A percentile compares a stretch with the other conserved stretches of the same genome.
phyloP scores from a whole-genome alignment of 1,140 invertebrate genomes.

The Sycophaga agraensis region DNA sequence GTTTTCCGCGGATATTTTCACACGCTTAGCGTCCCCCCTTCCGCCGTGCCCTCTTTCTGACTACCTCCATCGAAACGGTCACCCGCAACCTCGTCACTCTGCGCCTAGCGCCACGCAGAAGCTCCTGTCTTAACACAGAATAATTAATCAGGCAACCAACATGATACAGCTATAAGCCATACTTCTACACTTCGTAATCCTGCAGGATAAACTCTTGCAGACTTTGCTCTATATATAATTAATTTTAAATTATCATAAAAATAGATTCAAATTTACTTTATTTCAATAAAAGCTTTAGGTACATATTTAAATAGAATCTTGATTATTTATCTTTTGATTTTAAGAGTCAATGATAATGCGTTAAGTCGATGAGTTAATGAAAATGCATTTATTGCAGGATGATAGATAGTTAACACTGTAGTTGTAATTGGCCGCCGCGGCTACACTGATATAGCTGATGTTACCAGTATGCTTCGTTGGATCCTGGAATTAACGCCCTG shows the following conservation, averaged over 20 bases:
- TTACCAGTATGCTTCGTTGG: too few species aligned
- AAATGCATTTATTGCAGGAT: conserved; percentile 77
- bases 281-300: neutral
- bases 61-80: too few species aligned
- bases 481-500: too few species aligned
- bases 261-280: too few species aligned
- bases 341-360: conserved; percentile 67
- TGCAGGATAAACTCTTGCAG: conserved; percentile 65
- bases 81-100: too few species aligned
- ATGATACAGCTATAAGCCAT: conserved; percentile 69
- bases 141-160: conserved; percentile 76
- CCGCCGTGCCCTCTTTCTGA: too few species aligned
- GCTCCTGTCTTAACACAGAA: conserved; percentile 80
- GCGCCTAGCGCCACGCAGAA: too few species aligned
- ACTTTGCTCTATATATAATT: conserved; percentile 64
- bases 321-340: conserved; percentile 64
- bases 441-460: too few species aligned
- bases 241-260: neutral
- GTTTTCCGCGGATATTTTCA: too few species aligned
- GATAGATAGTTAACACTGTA: conserved; percentile 68
- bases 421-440: conserved; percentile 64
- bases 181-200: conserved; percentile 68
- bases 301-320: neutral
- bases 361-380: conserved; percentile 76
- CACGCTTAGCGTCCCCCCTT: too few species aligned